A percentile compares a stretch with the other conserved stretches of the same genome.
Evolutionary conservation across 2,113 vertebrate species (phyloP).

Genomic region (Thryonomys swinderianus): DNA sequence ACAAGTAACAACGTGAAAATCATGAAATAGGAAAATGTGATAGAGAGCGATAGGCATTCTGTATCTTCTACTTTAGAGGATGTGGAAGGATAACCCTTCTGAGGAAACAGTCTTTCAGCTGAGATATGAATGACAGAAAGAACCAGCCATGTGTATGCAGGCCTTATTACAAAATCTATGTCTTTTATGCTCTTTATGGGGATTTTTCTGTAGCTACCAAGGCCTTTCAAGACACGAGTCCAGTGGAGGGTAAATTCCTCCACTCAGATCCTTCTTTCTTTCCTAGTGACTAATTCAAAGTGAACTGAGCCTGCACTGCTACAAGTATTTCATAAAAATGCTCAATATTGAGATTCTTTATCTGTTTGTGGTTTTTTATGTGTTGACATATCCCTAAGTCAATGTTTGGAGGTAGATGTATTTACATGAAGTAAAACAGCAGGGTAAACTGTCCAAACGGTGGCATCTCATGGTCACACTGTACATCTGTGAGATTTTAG

Average conservation of each 20-base stretch:
- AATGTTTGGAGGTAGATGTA: neutral
- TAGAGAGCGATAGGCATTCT: neutral
- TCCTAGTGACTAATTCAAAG: neutral
- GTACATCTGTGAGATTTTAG: neutral
- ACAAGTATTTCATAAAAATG: neutral
- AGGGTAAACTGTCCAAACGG: neutral
- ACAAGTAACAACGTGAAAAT: neutral
- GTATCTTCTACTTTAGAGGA: neutral
- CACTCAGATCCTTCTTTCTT: neutral
- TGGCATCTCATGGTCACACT: neutral
- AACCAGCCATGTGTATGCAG: neutral
- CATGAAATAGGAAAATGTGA: neutral
- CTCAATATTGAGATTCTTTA: neutral
- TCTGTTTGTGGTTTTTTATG: neutral
- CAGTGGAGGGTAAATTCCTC: neutral
- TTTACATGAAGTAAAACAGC: neutral
- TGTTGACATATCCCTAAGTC: neutral
- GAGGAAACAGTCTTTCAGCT: slow-evolving; percentile 10
- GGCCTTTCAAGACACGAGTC: neutral
- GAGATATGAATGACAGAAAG: neutral
- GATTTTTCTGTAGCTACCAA: neutral
- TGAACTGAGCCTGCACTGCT: neutral
- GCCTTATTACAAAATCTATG: neutral
- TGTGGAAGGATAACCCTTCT: neutral
- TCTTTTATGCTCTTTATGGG: neutral